Percentiles rank a stretch among this genome's conserved stretches.
phyloP scores from a whole-genome alignment of 2,113 vertebrate species.

The Hippoglossus stenolepis region DNA sequence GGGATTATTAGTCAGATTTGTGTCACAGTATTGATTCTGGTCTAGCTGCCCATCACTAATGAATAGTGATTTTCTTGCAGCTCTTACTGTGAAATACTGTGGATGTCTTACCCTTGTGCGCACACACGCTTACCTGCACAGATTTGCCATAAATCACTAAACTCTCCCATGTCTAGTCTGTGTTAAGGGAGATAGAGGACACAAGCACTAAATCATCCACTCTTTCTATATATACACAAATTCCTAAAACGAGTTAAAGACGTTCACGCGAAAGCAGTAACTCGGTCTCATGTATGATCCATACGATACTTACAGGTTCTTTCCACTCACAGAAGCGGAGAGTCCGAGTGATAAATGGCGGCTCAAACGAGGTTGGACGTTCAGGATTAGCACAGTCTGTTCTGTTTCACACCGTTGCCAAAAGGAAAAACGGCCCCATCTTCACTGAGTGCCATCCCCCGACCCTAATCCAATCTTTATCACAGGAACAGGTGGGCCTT shows the following conservation, averaged over 20 bases:
- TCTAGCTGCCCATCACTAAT: neutral
- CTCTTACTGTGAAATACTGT: too few relatives aligned
- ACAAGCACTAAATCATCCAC: neutral
- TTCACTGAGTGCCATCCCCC: conserved; percentile 31
- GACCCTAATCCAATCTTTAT: conserved; percentile 56
- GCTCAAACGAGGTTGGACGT: conserved; percentile 53
- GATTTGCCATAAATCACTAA: neutral
- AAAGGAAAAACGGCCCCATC: conserved; percentile 45
- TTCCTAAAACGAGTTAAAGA: neutral
- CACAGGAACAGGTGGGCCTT: conserved; percentile 67
- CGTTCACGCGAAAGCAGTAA: neutral
- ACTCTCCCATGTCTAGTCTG: neutral
- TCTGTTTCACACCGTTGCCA: conserved; percentile 61
- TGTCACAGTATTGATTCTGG: too few relatives aligned
- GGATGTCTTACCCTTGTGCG: too few relatives aligned
- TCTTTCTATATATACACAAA: neutral
- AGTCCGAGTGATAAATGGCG: conserved; percentile 65
- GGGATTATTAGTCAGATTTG: too few relatives aligned
- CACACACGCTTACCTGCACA: neutral
- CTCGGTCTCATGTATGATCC: neutral
- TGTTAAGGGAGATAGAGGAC: neutral
- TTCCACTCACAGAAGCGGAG: conserved; percentile 20
- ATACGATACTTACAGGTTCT: conserved; percentile 16
- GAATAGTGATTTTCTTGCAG: neutral
- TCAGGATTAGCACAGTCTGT: conserved; percentile 69